phyloP scores from a whole-genome alignment of 2,888 invertebrate genomes.

The Ophion ventricosus region DNA sequence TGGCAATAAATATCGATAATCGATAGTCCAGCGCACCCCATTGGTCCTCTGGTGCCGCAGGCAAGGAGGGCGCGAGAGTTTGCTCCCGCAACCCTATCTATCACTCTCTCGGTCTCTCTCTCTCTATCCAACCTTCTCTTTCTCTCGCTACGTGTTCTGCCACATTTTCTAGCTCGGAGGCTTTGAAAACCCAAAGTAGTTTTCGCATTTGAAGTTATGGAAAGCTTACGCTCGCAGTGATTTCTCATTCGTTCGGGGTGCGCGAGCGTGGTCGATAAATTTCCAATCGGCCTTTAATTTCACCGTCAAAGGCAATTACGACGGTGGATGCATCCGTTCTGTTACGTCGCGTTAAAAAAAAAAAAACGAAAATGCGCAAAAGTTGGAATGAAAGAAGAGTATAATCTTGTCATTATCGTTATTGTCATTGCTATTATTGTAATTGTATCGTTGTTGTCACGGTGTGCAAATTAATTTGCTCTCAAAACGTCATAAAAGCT shows the following conservation, averaged over 20 bases:
- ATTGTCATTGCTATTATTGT: neutral
- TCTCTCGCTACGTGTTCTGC: constrained; percentile 21
- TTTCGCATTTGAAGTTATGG: constrained; percentile 75
- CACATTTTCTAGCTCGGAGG: constrained; percentile 66
- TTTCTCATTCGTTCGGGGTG: constrained; percentile 69
- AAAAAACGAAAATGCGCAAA: neutral
- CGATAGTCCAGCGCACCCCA: constrained; percentile 75
- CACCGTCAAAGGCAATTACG: constrained; percentile 41
- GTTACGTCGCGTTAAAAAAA: constrained; percentile 23
- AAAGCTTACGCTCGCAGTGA: constrained; percentile 72
- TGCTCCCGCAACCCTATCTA: constrained; percentile 40
- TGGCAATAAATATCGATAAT: constrained; percentile 80
- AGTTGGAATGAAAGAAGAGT: neutral
- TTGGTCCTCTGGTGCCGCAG: constrained; percentile 72
- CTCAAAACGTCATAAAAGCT: too few species aligned
- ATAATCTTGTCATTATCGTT: neutral
- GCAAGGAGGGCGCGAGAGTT: constrained; percentile 66
- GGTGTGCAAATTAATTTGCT: too few species aligned
- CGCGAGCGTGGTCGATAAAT: constrained; percentile 74
- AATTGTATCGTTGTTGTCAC: too few species aligned
- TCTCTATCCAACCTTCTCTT: neutral
- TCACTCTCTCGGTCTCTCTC: constrained; percentile 14
- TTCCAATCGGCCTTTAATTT: constrained; percentile 63
- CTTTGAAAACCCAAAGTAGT: constrained; percentile 77
- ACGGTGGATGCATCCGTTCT: neutral